Percentiles rank a stretch among this genome's conserved stretches.
phyloP scores from a whole-genome alignment of 2,113 vertebrate genomes.

The Brachyhypopomus gauderio region DNA sequence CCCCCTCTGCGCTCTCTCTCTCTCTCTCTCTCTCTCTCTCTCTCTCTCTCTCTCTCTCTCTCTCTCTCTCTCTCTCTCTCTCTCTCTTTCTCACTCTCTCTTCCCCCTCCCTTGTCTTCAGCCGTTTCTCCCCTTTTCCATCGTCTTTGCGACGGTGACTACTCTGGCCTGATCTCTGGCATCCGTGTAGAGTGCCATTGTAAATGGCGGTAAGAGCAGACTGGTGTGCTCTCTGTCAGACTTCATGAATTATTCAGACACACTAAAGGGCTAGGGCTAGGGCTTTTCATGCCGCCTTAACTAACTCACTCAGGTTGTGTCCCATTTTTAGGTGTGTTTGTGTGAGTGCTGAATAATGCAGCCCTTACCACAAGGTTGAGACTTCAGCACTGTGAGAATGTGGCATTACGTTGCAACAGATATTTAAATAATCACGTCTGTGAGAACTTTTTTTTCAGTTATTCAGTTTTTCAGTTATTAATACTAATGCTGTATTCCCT shows the following conservation, averaged over 20 bases:
- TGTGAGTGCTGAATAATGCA: neutral
- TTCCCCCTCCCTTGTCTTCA: neutral
- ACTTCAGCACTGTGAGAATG: neutral
- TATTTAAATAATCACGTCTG: neutral
- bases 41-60: too few species aligned
- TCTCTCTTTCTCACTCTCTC: too few species aligned
- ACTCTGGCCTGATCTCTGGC: conserved; percentile 4
- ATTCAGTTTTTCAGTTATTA: too few species aligned
- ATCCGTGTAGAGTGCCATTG: conserved; percentile 48
- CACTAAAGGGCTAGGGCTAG: conserved; percentile 45
- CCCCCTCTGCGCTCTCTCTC: neutral
- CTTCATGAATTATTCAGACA: conserved; percentile 61
- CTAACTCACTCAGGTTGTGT: conserved; percentile 21
- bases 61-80: too few species aligned
- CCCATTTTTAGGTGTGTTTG: conserved; percentile 6
- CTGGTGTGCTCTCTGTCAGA: conserved; percentile 54
- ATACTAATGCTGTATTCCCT: neutral
- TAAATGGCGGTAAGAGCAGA: conserved; percentile 55
- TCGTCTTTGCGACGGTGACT: neutral
- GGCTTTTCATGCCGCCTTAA: conserved; percentile 50
- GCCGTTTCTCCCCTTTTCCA: neutral
- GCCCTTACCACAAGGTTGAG: conserved; percentile 1
- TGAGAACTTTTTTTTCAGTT: too few species aligned
- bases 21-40: too few species aligned
- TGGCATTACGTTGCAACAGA: neutral